A percentile compares a stretch with the other conserved stretches of the same genome.
These are phyloP conservation scores for Phoeniculus purpureus DNA, from an alignment of 2,797 vertebrate genomes.

Conservation along the genomic window DNA sequence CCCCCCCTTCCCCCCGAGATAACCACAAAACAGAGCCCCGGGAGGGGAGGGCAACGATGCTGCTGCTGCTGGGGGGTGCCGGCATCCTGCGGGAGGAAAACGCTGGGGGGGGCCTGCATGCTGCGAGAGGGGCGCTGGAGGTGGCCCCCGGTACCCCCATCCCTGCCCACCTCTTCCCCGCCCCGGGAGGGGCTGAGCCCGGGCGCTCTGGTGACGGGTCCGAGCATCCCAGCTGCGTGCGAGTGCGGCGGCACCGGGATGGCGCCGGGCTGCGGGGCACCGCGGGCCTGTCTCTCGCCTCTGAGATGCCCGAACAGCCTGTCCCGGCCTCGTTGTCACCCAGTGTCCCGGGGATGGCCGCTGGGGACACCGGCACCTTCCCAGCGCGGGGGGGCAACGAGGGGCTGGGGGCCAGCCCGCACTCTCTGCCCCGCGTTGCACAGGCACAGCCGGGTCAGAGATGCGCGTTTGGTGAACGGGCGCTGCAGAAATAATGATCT, in stretches of 20 bases:
- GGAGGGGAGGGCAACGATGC: not conserved
- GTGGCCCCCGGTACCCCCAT: not conserved
- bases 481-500: not conserved
- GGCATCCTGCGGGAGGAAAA: not conserved
- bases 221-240: not conserved
- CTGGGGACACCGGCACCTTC: not conserved
- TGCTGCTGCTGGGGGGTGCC: not conserved
- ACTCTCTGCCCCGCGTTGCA: not conserved
- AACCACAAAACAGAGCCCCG: no score
- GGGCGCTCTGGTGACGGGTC: not conserved
- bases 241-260: not conserved
- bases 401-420: not conserved
- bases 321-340: no score
- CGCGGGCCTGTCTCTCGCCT: no score
- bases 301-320: no score
- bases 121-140: not conserved
- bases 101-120: not conserved
- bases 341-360: not conserved
- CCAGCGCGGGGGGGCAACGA: not conserved
- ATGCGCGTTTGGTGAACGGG: accelerated
- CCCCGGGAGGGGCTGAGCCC: not conserved
- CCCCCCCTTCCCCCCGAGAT: no score
- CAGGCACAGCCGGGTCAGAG: not conserved
- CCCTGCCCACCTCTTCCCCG: not conserved
- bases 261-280: not conserved